Conservation (phyloP, 2,113 vertebrate genomes). For the Hiodon tergisus region DNA sequence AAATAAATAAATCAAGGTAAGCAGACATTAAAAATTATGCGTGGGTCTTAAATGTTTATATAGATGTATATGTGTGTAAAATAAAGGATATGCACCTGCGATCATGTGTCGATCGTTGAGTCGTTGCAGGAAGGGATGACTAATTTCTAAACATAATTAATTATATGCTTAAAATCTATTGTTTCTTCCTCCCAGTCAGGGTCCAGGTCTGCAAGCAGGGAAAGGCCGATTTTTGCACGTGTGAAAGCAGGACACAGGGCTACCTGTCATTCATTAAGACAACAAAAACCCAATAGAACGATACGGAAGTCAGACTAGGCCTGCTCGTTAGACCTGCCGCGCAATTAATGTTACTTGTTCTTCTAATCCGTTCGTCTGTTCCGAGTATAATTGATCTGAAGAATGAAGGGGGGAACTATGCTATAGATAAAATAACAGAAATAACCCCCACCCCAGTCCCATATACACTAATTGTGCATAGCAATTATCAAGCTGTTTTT, state of each 20-base stretch:
- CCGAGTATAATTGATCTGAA: constrained; percentile 56
- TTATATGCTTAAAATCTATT: constrained; percentile 74
- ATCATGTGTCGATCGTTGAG: not conserved
- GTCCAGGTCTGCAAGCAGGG: constrained; percentile 64
- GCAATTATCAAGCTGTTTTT: constrained; percentile 3
- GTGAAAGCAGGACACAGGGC: constrained; percentile 71
- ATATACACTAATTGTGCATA: constrained; percentile 10
- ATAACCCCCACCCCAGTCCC: not conserved
- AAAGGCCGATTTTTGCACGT: constrained; percentile 68
- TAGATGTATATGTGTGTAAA: not conserved
- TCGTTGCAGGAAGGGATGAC: constrained; percentile 45
- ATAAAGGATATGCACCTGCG: not conserved
- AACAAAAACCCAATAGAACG: constrained; percentile 71
- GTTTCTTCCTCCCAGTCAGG: constrained; percentile 69
- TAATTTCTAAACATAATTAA: constrained; percentile 70
- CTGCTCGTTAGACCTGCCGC: constrained; percentile 73
- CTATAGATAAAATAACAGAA: constrained; percentile 10
- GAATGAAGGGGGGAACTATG: constrained; percentile 34
- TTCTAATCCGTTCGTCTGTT: constrained; percentile 57
- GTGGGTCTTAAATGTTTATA: not conserved
- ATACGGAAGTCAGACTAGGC: constrained; percentile 64
- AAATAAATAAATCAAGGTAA: too few species aligned
- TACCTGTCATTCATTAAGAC: constrained; percentile 76
- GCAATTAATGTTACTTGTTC: constrained; percentile 74
- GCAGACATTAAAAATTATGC: too few species aligned